phyloP scores from a whole-genome alignment of 2,797 vertebrate species.

The Decapterus maruadsi region DNA sequence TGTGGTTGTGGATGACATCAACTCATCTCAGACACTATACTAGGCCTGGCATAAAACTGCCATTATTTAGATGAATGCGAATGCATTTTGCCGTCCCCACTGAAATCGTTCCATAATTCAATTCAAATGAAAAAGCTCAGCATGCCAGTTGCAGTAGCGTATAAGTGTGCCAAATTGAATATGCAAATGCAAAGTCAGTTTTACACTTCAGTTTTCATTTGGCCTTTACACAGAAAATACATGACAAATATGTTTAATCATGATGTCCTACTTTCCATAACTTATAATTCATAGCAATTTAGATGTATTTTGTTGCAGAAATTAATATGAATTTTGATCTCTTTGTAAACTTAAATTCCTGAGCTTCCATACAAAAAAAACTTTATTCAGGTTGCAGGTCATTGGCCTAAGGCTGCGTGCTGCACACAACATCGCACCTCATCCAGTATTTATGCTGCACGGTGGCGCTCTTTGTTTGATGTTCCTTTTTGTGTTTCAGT shows the following conservation, averaged over 20 bases:
- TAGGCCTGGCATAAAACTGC: not conserved
- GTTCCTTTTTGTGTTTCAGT: constrained; percentile 48
- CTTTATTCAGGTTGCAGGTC: constrained; percentile 15
- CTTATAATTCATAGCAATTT: not conserved
- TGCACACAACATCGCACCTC: constrained; percentile 3
- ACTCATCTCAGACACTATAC: constrained; percentile 21
- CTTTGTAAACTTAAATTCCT: not conserved
- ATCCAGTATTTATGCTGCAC: constrained; percentile 61
- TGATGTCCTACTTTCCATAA: not conserved
- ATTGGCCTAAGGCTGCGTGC: not conserved
- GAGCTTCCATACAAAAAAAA: not conserved
- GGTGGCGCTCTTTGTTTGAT: constrained; percentile 42
- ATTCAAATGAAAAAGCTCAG: not conserved
- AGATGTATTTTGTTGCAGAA: too few relatives aligned
- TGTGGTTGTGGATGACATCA: not conserved
- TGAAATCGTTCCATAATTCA: constrained; percentile 1
- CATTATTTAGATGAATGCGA: constrained; percentile 11
- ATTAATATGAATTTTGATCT: not conserved
- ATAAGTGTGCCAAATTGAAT: constrained; percentile 5
- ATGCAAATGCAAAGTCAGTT: not conserved
- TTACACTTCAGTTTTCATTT: not conserved
- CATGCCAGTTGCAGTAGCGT: not conserved
- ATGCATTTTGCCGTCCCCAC: constrained; percentile 2
- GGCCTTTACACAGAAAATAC: not conserved
- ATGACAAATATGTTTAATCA: not conserved